A percentile compares a stretch with the other conserved stretches of the same genome.
phyloP scores from a whole-genome alignment of 2,113 vertebrate species.

The Leuciscus idus region DNA sequence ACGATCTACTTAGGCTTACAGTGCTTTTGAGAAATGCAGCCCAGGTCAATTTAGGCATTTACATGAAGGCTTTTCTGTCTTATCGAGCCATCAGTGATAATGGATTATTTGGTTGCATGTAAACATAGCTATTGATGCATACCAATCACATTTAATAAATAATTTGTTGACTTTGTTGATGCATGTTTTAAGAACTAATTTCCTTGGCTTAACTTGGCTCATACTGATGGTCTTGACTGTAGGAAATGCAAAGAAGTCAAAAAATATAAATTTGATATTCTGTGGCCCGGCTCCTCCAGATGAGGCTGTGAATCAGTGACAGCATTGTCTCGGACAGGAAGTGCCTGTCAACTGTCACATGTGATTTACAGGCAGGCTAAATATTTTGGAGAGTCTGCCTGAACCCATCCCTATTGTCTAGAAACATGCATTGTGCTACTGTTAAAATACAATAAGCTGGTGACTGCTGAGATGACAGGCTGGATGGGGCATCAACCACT shows the following conservation, averaged over 20 bases:
- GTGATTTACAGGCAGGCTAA: slow-evolving; percentile 47
- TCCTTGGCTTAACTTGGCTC: not conserved
- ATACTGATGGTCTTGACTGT: not conserved
- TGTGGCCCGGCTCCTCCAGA: not conserved
- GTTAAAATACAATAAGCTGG: slow-evolving; percentile 30
- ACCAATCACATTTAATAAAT: not conserved
- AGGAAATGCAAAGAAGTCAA: not conserved
- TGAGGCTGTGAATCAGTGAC: slow-evolving; percentile 30
- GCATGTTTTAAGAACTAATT: not conserved
- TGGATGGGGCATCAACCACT: slow-evolving; percentile 22
- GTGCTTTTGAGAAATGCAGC: no score
- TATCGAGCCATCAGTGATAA: not conserved
- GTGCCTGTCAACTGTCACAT: slow-evolving; percentile 53
- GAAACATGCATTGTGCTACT: slow-evolving; percentile 35
- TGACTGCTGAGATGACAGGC: slow-evolving; percentile 30
- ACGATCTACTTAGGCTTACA: no score
- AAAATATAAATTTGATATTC: not conserved
- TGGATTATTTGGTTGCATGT: not conserved
- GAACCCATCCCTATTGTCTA: slow-evolving; percentile 37
- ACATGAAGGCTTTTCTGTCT: not conserved
- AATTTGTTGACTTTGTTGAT: slow-evolving; percentile 1
- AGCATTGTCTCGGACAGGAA: slow-evolving; percentile 45
- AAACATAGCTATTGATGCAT: not conserved
- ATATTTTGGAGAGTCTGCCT: slow-evolving; percentile 53
- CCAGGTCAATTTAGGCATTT: not conserved